Base-by-base conservation (phyloP, 2,888 invertebrate genomes). In the Metacarcinus magister region DNA sequence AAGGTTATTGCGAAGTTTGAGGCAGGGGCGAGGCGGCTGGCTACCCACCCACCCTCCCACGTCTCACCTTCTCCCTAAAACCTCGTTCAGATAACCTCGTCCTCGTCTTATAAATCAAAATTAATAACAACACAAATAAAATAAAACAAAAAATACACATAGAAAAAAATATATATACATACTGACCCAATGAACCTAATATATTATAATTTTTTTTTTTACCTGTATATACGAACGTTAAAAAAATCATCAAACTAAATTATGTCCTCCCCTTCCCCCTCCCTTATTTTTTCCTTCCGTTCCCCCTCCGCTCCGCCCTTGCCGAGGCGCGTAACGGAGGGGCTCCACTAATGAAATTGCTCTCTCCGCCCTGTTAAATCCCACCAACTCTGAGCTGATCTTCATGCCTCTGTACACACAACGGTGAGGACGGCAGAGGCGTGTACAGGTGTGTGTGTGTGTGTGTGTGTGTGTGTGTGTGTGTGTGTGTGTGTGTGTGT, bases 311-410 rank as follows among this genome's bases (percentile, higher is more conserved):
- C 10, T 28, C 75, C 32, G 28, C 75, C 75, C 75, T 28, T 28
- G 75, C 75, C 0, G 75, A 3, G 75, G 28, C 28, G 75, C 28
- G n/a, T 28, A 82, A 10, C 19, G n/a, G 75, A 82, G 28, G 75
- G 75, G 75, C 8, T 8, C 8, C n/a, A 82, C 75, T 82, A 82
- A 82, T 82, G 75, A 82, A 82, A 82, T 82, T 82, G 75, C 75
- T 82, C 75, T 82, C 75, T 28, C 75, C 28, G 75, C 28, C 75
- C 32, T 28, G 75, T 82, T 82, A 82, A 82, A 82, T n/a, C 75
- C 75, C 75, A 82, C 75, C 75, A 82, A 82, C 75, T 28, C 75
- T n/a, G 75, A 82, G 75, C 7, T 82, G 75, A 82, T 82, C 75
- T 82, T 82, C 75, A 82, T 82, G 75, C 75, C 28, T 82, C 75